These are phyloP conservation scores for Eurystomus gularis DNA, from an alignment of 2,113 vertebrate genomes.

Conservation along the genomic window DNA sequence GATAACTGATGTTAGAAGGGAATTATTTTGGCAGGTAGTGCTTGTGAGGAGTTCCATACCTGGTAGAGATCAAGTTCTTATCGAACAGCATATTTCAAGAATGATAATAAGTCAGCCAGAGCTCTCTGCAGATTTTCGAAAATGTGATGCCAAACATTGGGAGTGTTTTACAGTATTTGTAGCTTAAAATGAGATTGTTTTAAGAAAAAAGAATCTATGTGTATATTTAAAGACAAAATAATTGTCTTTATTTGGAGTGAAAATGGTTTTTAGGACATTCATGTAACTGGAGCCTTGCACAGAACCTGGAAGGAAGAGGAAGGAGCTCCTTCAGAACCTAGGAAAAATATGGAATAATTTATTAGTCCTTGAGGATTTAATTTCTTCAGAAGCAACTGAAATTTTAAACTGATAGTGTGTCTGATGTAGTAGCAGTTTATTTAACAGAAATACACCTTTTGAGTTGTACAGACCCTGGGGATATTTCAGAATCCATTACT, in stretches of 20 bases:
- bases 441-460: not conserved
- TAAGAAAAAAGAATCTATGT: not conserved
- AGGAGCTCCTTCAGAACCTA: not conserved
- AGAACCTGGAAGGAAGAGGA: not conserved
- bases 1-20: not conserved
- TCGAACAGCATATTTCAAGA: not conserved
- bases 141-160: not conserved
- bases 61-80: not conserved
- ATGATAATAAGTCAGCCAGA: not conserved
- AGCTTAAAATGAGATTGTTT: not conserved
- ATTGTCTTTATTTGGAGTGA: not conserved
- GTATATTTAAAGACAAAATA: not conserved
- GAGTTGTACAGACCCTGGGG: not conserved
- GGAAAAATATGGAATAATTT: not conserved
- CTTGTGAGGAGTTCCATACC: not conserved
- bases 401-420: not conserved
- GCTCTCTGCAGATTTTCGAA: not conserved
- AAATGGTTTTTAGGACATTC: not conserved
- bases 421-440: not conserved
- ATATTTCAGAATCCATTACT: not conserved
- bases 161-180: not conserved
- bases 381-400: not conserved
- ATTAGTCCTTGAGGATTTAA: not conserved
- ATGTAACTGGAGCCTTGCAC: not conserved
- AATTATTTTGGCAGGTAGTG: not conserved